Evolutionary conservation across 2,888 invertebrate species (phyloP).

Genomic region (Sphaerophoria rueppellii): DNA sequence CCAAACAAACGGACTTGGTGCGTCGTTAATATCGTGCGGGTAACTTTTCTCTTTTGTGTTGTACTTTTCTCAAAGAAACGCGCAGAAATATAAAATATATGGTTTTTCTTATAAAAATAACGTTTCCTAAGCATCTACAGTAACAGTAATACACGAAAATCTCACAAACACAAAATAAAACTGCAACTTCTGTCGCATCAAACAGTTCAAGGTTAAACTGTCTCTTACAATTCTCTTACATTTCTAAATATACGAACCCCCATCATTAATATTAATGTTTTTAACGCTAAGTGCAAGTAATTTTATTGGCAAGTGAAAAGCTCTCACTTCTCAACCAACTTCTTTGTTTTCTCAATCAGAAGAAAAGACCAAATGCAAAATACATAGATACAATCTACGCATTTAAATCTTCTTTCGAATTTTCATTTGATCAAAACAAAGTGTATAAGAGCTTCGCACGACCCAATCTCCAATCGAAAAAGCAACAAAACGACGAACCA

Average conservation of each 20-base stretch:
- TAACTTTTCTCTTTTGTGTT: too few relatives aligned
- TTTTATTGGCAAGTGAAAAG: constrained; percentile 51
- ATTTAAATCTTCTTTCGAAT: constrained; percentile 19
- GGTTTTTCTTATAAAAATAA: neutral
- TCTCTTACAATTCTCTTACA: constrained; percentile 40
- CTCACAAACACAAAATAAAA: constrained; percentile 12
- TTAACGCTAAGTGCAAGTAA: constrained; percentile 13
- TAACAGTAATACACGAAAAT: neutral
- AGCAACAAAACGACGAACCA: constrained; percentile 49
- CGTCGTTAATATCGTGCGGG: too few relatives aligned
- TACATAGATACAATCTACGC: constrained; percentile 15
- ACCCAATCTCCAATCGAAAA: constrained; percentile 44
- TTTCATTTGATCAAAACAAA: constrained; percentile 41
- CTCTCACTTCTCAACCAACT: constrained; percentile 32
- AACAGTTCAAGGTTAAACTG: constrained; percentile 61
- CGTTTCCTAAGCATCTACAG: neutral
- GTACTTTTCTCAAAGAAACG: too few relatives aligned
- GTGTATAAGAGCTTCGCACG: constrained; percentile 36
- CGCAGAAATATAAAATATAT: too few relatives aligned
- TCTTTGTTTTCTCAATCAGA: constrained; percentile 54
- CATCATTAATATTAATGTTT: constrained; percentile 4
- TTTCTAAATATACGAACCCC: constrained; percentile 37
- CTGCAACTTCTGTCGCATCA: constrained; percentile 24
- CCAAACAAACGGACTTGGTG: too few relatives aligned
- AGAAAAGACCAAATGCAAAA: neutral